These are phyloP conservation scores for Anoplopoma fimbria DNA, from an alignment of 2,113 vertebrate genomes.

Conservation along the genomic window DNA sequence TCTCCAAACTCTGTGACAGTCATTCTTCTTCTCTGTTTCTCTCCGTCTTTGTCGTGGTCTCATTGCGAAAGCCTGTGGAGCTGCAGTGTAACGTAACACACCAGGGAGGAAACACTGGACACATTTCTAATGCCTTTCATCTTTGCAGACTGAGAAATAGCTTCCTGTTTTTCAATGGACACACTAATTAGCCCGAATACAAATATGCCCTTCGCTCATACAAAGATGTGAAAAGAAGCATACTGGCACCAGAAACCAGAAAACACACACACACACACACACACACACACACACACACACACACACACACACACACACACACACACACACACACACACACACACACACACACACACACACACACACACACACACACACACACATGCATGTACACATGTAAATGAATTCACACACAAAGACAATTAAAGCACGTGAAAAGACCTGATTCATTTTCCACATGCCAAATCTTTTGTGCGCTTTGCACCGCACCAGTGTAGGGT, in stretches of 20 bases:
- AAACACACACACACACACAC: no score
- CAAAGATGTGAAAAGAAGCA: conserved; percentile 47
- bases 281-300: no score
- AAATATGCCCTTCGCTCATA: conserved; percentile 49
- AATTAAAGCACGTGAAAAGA: conserved; percentile 21
- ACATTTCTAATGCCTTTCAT: conserved; percentile 72
- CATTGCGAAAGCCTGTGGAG: conserved; percentile 47
- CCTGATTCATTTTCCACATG: conserved; percentile 56
- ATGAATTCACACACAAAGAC: background rate
- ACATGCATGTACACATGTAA: background rate
- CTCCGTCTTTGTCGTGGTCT: conserved; percentile 43
- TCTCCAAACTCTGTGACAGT: conserved; percentile 24
- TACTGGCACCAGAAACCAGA: background rate
- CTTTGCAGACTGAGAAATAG: conserved; percentile 60
- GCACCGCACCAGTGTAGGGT: conserved; percentile 1
- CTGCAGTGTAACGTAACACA: conserved; percentile 41
- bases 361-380: no score
- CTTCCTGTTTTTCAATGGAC: conserved; percentile 66
- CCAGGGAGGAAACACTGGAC: conserved; percentile 39
- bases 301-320: background rate
- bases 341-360: no score
- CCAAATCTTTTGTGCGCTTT: conserved; percentile 42
- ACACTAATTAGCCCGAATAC: conserved; percentile 61
- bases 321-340: background rate
- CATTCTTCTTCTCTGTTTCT: conserved; percentile 28